Evolutionary conservation across 2,888 invertebrate genomes (phyloP).

Genomic region (Alsophila aescularia): DNA sequence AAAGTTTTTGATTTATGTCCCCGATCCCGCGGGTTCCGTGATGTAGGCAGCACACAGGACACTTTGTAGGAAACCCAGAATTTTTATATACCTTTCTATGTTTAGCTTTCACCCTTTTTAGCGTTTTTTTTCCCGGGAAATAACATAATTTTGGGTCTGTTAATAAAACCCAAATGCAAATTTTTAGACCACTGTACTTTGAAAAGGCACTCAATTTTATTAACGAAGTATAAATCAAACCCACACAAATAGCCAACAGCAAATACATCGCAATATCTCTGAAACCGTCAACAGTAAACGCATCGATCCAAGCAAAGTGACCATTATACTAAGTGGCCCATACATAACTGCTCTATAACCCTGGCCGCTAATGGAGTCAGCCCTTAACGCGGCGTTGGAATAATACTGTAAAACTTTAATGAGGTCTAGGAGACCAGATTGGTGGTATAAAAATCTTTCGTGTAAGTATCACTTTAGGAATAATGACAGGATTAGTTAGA

Average conservation of each 20-base stretch:
- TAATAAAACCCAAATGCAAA: too few relatives aligned
- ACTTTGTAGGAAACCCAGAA: neutral
- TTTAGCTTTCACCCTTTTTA: too few relatives aligned
- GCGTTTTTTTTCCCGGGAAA: too few relatives aligned
- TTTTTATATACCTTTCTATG: neutral
- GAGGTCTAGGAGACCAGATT: slow-evolving; percentile 3
- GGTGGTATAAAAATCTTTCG: slow-evolving; percentile 1
- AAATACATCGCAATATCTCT: neutral
- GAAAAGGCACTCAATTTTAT: too few relatives aligned
- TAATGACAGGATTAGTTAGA: neutral
- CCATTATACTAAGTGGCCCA: slow-evolving; percentile 23
- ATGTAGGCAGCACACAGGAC: slow-evolving; percentile 11
- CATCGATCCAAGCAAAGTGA: slow-evolving; percentile 5
- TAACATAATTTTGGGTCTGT: too few relatives aligned
- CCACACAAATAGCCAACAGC: too few relatives aligned
- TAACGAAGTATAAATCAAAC: too few relatives aligned
- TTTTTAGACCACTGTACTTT: too few relatives aligned
- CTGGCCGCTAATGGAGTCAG: slow-evolving; percentile 13
- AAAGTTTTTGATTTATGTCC: slow-evolving; percentile 72
- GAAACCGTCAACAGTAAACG: neutral
- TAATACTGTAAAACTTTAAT: slow-evolving; percentile 20
- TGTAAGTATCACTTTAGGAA: neutral
- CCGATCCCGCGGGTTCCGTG: slow-evolving; percentile 25
- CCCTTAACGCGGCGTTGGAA: slow-evolving; percentile 5
- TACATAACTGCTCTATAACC: slow-evolving; percentile 14